These are phyloP conservation scores for Dicaeum eximium DNA, from an alignment of 2,113 vertebrate genomes.

Conservation along the genomic window DNA sequence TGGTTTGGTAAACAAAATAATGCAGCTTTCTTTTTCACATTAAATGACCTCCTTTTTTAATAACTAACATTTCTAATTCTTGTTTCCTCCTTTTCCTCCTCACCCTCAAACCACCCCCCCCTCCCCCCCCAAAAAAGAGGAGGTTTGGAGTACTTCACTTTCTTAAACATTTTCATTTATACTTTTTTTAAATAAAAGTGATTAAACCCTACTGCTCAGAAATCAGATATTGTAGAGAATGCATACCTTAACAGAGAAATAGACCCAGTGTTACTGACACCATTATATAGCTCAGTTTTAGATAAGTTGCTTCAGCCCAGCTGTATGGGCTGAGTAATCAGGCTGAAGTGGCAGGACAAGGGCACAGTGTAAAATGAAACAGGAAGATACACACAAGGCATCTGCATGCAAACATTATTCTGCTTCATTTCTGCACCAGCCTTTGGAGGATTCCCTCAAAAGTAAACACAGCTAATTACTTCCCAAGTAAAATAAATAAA, in stretches of 20 bases:
- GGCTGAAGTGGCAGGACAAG: slow-evolving; percentile 36
- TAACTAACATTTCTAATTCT: not conserved
- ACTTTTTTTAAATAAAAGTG: not conserved
- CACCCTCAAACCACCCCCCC: too few relatives aligned
- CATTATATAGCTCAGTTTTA: slow-evolving; percentile 17
- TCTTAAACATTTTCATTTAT: not conserved
- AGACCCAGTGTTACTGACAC: not conserved
- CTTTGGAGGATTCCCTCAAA: slow-evolving; percentile 67
- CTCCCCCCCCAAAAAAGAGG: not conserved
- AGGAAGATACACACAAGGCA: slow-evolving; percentile 47
- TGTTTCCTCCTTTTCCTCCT: not conserved
- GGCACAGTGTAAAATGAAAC: slow-evolving; percentile 32
- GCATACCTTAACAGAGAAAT: not conserved
- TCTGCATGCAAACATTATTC: slow-evolving; percentile 50
- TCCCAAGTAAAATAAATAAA: slow-evolving; percentile 64
- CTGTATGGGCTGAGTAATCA: slow-evolving; percentile 3
- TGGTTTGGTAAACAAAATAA: not conserved
- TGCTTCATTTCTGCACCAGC: slow-evolving; percentile 53
- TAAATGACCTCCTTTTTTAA: not conserved
- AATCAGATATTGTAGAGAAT: slow-evolving; percentile 1
- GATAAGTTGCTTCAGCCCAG: slow-evolving; percentile 17
- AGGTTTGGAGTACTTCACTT: not conserved
- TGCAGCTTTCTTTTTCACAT: not conserved
- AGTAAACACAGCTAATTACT: slow-evolving; percentile 73
- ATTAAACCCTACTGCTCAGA: not conserved